A percentile compares a stretch with the other conserved stretches of the same genome.
Conservation (phyloP, 2,113 vertebrate genomes). For the Elaphurus davidianus region DNA sequence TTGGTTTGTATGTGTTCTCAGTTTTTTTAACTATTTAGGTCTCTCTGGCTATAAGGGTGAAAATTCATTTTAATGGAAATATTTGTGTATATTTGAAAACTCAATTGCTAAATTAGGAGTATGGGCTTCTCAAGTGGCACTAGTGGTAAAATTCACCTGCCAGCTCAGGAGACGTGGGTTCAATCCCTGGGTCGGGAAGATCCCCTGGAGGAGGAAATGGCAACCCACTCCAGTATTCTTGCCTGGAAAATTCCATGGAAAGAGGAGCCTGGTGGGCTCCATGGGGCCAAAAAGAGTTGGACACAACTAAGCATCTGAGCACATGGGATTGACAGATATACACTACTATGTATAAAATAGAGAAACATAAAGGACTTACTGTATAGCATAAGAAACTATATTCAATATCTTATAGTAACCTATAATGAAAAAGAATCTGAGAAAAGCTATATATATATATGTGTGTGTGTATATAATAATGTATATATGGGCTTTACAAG, state of each 20-base stretch:
- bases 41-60: background rate
- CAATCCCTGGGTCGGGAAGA: background rate
- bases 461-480: accelerated
- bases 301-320: background rate
- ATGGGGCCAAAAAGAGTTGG: background rate
- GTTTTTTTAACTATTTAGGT: background rate
- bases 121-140: background rate
- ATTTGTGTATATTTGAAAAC: background rate
- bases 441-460: background rate
- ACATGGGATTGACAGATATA: background rate
- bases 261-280: background rate
- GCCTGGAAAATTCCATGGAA: background rate
- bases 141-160: background rate
- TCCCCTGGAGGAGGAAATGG: background rate
- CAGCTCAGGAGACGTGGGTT: background rate
- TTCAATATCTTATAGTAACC: background rate
- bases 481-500: background rate
- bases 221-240: background rate
- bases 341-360: background rate
- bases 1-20: background rate
- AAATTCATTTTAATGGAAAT: background rate
- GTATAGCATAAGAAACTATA: background rate
- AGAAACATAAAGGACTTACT: background rate
- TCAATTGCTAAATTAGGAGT: background rate
- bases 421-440: background rate